Percentiles rank a stretch among this genome's conserved stretches.
phyloP scores from a whole-genome alignment of 2,113 vertebrate genomes.

The pig (Sus scrofa) region T2T-Sscrofa CM000816.6:81085501-81086000 shows the following conservation, averaged over 20 bases:
- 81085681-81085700: neutral
- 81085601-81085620: neutral
- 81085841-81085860: neutral
- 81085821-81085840: neutral
- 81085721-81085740: neutral
- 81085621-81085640: neutral
- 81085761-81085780: neutral
- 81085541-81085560: neutral
- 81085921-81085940: neutral
- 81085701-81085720: neutral
- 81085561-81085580: slow-evolving; percentile 23
- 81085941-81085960: neutral
- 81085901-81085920: neutral
- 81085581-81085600: slow-evolving; percentile 36
- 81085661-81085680: neutral
- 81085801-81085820: neutral
- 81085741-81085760: neutral
- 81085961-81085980: neutral
- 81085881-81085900: neutral
- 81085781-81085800: neutral
- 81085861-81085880: neutral
- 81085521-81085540: slow-evolving; percentile 41
- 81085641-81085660: neutral
- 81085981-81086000: neutral
- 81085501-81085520: slow-evolving; percentile 5